A percentile compares a stretch with the other conserved stretches of the same genome.
Evolutionary conservation across 2,113 vertebrate genomes (phyloP).

Genomic region (Gambusia affinis): DNA sequence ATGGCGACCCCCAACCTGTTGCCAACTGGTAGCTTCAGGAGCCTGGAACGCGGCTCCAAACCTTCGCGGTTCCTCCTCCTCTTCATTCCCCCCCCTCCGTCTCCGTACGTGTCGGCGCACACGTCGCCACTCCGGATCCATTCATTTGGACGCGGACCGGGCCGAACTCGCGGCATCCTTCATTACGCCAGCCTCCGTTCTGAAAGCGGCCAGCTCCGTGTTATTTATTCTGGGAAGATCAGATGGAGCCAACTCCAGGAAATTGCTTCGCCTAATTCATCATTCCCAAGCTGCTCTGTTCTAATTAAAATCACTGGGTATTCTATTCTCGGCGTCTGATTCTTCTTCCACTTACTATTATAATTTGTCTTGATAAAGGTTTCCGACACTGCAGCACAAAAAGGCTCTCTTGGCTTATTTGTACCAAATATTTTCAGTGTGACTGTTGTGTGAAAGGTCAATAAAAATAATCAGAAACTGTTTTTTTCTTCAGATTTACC

Average conservation of each 20-base stretch:
- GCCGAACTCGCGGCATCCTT: conserved; percentile 1
- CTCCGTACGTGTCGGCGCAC: conserved; percentile 8
- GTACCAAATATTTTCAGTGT: neutral
- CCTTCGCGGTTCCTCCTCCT: neutral
- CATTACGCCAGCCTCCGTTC: conserved; percentile 20
- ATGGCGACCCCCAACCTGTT: conserved; percentile 70
- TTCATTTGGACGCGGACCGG: conserved; percentile 34
- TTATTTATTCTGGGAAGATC: conserved; percentile 36
- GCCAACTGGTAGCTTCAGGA: conserved; percentile 38
- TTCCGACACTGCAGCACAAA: conserved; percentile 13
- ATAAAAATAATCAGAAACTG: neutral
- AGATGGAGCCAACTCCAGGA: conserved; percentile 50
- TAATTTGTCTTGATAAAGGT: conserved; percentile 33
- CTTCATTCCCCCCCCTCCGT: neutral
- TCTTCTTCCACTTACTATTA: conserved; percentile 17
- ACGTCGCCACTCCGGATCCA: conserved; percentile 46
- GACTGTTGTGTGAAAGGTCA: conserved; percentile 6
- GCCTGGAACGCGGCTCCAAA: conserved; percentile 39
- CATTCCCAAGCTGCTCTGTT: conserved; percentile 27
- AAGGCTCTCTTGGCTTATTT: conserved; percentile 15
- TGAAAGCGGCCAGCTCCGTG: conserved; percentile 4
- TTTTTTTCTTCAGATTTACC: neutral
- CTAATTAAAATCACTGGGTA: conserved; percentile 54
- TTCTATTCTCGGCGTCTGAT: conserved; percentile 24
- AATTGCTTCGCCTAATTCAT: conserved; percentile 54